These are phyloP conservation scores for Phyllopteryx taeniolatus DNA, from an alignment of 2,113 vertebrate genomes.

Conservation along the genomic window DNA sequence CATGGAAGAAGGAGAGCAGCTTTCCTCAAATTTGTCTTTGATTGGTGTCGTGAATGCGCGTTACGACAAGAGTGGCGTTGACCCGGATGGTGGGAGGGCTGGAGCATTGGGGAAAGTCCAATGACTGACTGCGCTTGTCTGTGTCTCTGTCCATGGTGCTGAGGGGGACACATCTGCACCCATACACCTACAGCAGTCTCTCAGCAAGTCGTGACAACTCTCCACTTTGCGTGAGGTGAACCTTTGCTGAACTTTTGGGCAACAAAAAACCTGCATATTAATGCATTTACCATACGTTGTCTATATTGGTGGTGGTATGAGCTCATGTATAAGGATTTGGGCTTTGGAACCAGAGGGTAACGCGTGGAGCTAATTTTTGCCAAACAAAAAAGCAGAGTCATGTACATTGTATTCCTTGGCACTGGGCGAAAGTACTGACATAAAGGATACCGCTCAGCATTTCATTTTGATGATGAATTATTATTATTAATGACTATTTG, in stretches of 20 bases:
- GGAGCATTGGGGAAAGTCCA: conserved; percentile 39
- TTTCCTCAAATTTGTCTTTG: background rate
- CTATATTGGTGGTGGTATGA: no score
- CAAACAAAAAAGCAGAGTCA: no score
- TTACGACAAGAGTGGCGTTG: background rate
- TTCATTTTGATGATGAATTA: no score
- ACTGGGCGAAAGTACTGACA: no score
- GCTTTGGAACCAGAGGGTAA: no score
- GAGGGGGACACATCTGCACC: conserved; percentile 66
- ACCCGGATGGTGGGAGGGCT: background rate
- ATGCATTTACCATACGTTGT: no score
- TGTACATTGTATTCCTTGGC: no score
- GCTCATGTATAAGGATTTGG: no score
- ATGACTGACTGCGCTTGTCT: conserved; percentile 54
- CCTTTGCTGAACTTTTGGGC: background rate
- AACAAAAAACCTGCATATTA: background rate
- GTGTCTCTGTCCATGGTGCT: conserved; percentile 79
- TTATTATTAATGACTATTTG: no score
- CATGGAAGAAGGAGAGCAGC: background rate
- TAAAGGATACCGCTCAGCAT: no score
- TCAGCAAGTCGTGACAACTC: background rate
- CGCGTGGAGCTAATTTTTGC: no score
- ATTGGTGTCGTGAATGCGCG: background rate
- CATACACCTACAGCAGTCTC: conserved; percentile 39
- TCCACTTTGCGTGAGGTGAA: background rate